Base-by-base conservation (phyloP, 2,797 vertebrate species). In the Xenentodon cancila region DNA sequence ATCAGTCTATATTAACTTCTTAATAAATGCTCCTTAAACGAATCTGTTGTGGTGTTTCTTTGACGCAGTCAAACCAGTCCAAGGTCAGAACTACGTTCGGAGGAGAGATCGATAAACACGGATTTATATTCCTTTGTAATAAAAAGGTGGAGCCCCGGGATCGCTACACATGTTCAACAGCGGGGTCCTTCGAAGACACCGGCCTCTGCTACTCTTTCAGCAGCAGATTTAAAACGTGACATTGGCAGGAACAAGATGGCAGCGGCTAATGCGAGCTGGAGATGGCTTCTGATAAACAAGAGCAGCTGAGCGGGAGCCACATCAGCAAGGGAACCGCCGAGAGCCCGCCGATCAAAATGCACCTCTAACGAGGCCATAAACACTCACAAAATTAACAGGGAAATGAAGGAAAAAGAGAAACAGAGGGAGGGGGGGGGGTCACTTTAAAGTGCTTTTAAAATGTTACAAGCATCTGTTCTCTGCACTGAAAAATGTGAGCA, bases 211-310 rank as follows among this genome's bases (percentile, higher is more conserved):
- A 21, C 73, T 45, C 55, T 77, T 59, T 72, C 67, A 64, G 50
- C 57, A 70, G 20, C 54, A 54, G 53, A 64, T 53, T 74, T 69
- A 68, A 67, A 67, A 80, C 57, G 40, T 3, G 52, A 69, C 65
- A 56, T 75, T 66, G 71, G 63, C 70, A 74, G 59, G 51, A 71
- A 72, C 55, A 76, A 77, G 78, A 82, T 59, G 68, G 72, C 59
- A 75, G 58, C 47, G 18, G n/a, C 58, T 50, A 73, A 83, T 62
- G 73, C 47, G 67, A 62, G 77, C 42, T 20, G 11, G 52, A 66
- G 59, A 73, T 30, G 59, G 62, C 73, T 73, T 69, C 62, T 65
- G 69, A 74, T 80, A 79, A 83, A 81, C 76, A 74, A 61, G 25
- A 75, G 45, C 49, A 73, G 70, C 67, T 59, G 68, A 63, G 67